Evolutionary conservation across 2,113 vertebrate genomes (phyloP), one percentile per base, ranked within the genome.

Genomic region (Cryptomyrus ogoouensis): DNA sequence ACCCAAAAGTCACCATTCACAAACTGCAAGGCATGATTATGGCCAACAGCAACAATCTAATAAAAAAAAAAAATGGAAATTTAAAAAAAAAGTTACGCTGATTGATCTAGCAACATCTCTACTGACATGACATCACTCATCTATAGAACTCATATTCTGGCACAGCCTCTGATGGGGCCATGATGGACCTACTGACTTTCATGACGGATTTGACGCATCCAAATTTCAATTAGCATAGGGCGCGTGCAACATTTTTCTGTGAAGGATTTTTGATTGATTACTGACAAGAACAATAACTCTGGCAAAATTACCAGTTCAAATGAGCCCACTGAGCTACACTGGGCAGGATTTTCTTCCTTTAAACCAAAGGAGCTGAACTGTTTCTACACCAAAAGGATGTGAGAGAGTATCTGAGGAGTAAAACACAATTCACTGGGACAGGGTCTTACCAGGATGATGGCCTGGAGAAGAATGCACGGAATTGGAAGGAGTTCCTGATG

Each of bases 391-490:
- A 44, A 42, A 39, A 19, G 39, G 27, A 15, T 80, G 62, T 4
- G 10, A 70, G 62, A 27, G 58, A n/a, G 58, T 66, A 66, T 66
- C 58, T 27, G 58, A 66, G 62, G 4, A 58, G 49, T 88, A 53
- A 42, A 24, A 7, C 24, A 85, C 24, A 50, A 42, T 7, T 13
- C 19, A 44, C 1, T 21, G 35, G 24, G 31, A 10, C 49, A n/a
- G 46, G 19, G 6, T 1, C 31, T 87, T 94, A 96, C 96, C 95
- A 93, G 93, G 94, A 83, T 93, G 95, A 49, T 90, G 95, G 39
- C 92, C 93, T 0, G 96, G 96, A 0, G 96, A 96, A 66, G 96
- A 95, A 90, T 94, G 94, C 8, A 94, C 93, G 24, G 96, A 95
- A 47, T 94, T 91, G 46, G 94, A 91, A 10, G 94, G 93, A 7